Percentiles rank a stretch among this genome's conserved stretches.
phyloP scores from a whole-genome alignment of 2,797 vertebrate species.

The Alca torda region DNA sequence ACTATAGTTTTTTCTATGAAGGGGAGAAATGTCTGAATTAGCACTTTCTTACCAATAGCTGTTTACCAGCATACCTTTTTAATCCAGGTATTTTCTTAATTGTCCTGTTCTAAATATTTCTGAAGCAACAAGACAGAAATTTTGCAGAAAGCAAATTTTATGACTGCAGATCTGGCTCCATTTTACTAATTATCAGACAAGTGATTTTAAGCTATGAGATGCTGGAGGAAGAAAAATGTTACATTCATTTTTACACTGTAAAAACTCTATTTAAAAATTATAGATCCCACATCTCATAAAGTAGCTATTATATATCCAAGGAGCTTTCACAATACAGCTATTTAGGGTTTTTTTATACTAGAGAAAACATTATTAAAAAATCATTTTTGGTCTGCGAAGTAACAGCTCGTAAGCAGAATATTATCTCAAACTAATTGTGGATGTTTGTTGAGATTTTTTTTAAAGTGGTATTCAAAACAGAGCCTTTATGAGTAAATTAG shows the following conservation, averaged over 20 bases:
- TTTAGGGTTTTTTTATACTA: neutral
- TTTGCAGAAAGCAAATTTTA: conserved; percentile 40
- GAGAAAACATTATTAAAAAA: neutral
- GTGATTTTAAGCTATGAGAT: conserved; percentile 18
- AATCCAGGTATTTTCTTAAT: conserved; percentile 35
- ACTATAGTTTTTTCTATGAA: neutral
- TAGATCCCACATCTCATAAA: neutral
- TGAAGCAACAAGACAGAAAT: conserved; percentile 21
- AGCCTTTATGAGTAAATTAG: conserved; percentile 30
- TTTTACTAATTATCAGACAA: conserved; percentile 48
- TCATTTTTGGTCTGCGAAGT: neutral
- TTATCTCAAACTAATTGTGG: conserved; percentile 9
- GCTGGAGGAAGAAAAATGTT: neutral
- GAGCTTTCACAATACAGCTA: conserved; percentile 22
- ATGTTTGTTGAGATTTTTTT: neutral
- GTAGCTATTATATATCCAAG: neutral
- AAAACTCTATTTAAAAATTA: conserved; percentile 1
- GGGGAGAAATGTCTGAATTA: conserved; percentile 40
- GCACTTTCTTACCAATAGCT: conserved; percentile 32
- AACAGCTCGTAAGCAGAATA: conserved; percentile 21
- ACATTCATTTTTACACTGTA: neutral
- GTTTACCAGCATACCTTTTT: conserved; percentile 8
- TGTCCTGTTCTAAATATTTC: conserved; percentile 12
- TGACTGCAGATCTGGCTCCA: neutral
- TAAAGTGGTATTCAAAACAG: conserved; percentile 36